Evolutionary conservation across 2,113 vertebrate genomes (phyloP).

Genomic region (Sus scrofa): DNA sequence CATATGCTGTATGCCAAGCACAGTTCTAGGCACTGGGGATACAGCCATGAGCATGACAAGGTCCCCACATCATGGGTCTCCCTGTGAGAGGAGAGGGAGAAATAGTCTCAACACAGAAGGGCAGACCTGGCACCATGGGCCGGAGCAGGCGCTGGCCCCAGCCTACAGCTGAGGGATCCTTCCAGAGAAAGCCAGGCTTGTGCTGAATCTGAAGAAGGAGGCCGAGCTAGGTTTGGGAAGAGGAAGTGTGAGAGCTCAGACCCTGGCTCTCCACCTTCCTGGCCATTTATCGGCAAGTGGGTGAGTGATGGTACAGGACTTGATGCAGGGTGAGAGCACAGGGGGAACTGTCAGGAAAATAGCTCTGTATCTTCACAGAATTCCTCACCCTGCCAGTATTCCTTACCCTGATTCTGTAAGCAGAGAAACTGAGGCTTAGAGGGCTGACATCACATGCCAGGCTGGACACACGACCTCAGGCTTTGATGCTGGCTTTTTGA

Average conservation of each 20-base stretch:
- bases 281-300: neutral
- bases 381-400: neutral
- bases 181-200: neutral
- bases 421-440: slow-evolving; percentile 20
- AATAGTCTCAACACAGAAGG: neutral
- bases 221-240: neutral
- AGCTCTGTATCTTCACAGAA: neutral
- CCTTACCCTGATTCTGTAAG: neutral
- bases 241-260: neutral
- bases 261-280: neutral
- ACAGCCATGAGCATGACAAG: neutral
- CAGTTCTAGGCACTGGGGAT: neutral
- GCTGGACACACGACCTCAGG: neutral
- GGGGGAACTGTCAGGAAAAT: neutral
- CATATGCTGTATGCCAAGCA: slow-evolving; percentile 21
- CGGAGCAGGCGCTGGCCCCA: neutral
- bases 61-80: neutral
- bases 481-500: neutral
- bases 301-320: neutral
- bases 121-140: neutral
- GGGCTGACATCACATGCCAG: neutral
- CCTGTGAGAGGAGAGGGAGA: neutral
- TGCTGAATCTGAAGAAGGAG: neutral
- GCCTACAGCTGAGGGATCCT: neutral
- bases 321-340: neutral